Percentiles rank a stretch among this genome's conserved stretches.
phyloP scores from a whole-genome alignment of 2,888 invertebrate genomes.

The Eulithis testata region DNA sequence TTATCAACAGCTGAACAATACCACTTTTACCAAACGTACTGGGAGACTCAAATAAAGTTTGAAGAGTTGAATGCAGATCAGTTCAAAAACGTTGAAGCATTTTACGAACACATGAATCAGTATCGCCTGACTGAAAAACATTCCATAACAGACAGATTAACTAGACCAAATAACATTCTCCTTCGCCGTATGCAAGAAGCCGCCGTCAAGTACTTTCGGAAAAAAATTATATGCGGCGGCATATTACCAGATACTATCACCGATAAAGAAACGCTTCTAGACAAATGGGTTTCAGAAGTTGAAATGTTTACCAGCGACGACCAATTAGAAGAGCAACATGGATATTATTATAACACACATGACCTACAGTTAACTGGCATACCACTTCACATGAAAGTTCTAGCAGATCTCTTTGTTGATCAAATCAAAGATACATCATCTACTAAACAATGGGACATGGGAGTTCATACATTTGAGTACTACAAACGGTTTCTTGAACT shows the following conservation, averaged over 20 bases:
- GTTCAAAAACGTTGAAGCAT: not conserved
- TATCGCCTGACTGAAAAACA: no score
- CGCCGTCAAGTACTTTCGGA: not conserved
- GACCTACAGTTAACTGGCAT: not conserved
- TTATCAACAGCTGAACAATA: not conserved
- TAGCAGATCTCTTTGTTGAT: not conserved
- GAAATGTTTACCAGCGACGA: no score
- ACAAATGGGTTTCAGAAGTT: no score
- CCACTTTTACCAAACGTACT: not conserved
- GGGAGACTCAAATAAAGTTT: not conserved
- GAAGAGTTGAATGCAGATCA: not conserved
- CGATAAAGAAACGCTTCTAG: no score
- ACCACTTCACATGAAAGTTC: conserved; percentile 6
- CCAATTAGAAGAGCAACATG: no score
- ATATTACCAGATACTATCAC: no score
- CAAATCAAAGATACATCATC: not conserved
- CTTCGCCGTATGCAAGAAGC: not conserved
- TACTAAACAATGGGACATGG: not conserved
- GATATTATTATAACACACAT: no score
- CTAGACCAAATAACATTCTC: no score
- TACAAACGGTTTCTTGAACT: not conserved
- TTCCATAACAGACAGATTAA: no score
- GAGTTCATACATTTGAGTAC: not conserved
- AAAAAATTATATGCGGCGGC: no score
- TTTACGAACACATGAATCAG: conserved; percentile 1